Evolutionary conservation across 1,140 invertebrate species (phyloP).

Genomic region (Rhopalosiphum padi): DNA sequence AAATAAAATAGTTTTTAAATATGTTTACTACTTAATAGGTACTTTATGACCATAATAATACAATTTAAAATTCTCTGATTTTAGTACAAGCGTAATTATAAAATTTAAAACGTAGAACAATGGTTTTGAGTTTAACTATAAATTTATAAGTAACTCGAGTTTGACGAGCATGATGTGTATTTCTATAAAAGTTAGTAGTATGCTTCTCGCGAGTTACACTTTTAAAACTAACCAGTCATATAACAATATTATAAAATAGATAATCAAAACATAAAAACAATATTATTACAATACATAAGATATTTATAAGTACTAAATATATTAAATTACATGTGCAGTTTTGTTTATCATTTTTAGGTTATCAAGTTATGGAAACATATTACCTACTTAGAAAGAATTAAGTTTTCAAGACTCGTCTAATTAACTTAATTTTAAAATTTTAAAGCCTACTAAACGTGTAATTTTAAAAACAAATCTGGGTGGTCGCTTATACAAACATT

Average conservation of each 20-base stretch:
- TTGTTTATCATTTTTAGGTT: background rate
- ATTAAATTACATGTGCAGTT: background rate
- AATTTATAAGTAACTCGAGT: conserved; percentile 26
- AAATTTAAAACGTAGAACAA: background rate
- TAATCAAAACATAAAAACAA: conserved; percentile 32
- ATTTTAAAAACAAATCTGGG: too few species aligned
- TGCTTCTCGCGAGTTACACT: background rate
- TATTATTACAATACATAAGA: conserved; percentile 14
- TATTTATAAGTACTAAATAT: conserved; percentile 10
- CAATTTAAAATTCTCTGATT: background rate
- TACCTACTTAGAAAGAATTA: background rate
- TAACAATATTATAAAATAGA: conserved; percentile 35
- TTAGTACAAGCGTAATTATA: background rate
- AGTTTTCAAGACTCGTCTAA: too few species aligned
- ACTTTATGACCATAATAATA: background rate
- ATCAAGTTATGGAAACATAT: background rate
- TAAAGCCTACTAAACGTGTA: too few species aligned
- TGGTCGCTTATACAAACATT: background rate
- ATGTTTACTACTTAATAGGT: too few species aligned
- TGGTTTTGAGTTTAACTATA: background rate
- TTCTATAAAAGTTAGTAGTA: background rate
- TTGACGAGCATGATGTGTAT: background rate
- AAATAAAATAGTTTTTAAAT: too few species aligned
- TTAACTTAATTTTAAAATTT: too few species aligned
- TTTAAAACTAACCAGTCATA: conserved; percentile 33